Percentiles rank a stretch among this genome's conserved stretches.
These are phyloP conservation scores for Phenganax marumi DNA, from an alignment of 92 coral and sea anemone genomes.

Conservation along the genomic window DNA sequence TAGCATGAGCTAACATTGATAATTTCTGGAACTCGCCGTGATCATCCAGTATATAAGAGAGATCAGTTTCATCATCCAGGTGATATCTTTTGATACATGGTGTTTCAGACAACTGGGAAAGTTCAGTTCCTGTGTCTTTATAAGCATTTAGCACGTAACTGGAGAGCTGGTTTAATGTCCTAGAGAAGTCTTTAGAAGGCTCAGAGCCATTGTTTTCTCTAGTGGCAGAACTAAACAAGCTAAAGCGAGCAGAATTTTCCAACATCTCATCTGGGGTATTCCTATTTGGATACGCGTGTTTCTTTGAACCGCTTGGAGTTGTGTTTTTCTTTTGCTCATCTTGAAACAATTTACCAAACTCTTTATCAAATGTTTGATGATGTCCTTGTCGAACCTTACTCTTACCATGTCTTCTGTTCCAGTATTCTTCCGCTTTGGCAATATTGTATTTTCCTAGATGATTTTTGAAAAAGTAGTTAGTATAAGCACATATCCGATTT, in stretches of 20 bases:
- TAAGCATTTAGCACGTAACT: conserved; percentile 26
- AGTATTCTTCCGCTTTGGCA: neutral
- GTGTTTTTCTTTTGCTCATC: neutral
- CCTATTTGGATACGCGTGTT: neutral
- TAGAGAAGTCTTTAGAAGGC: neutral
- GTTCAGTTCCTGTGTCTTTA: neutral
- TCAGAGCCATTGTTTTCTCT: neutral
- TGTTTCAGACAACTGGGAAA: neutral
- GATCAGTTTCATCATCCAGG: conserved; percentile 26
- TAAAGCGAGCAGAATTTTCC: neutral
- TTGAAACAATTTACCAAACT: neutral
- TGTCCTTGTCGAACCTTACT: neutral
- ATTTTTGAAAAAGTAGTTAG: too few species aligned
- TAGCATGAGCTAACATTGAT: conserved; percentile 32
- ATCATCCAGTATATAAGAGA: conserved; percentile 15
- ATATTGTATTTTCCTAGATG: conserved; percentile 7
- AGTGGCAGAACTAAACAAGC: neutral
- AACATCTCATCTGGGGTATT: neutral
- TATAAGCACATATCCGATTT: too few species aligned
- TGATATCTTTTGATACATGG: neutral
- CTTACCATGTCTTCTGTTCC: neutral
- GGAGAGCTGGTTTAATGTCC: conserved; percentile 22
- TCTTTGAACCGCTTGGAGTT: neutral
- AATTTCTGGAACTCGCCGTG: neutral
- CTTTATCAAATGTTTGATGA: conserved; percentile 1